Evolutionary conservation across 2,797 vertebrate species (phyloP).

Genomic region (Diplodus sargus): DNA sequence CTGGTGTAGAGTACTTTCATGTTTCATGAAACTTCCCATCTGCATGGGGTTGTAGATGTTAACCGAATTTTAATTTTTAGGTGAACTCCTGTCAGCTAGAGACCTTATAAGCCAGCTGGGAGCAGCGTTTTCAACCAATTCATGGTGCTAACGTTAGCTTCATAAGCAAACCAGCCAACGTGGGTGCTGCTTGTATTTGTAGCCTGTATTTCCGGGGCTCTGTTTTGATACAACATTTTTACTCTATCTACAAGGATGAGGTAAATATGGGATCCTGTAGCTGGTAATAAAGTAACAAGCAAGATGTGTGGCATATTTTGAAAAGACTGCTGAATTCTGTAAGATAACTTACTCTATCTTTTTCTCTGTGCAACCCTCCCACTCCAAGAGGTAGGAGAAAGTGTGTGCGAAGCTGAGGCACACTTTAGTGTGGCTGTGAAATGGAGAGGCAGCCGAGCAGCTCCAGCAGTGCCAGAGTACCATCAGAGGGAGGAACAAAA

Average conservation of each 20-base stretch:
- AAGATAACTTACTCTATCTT: slow-evolving; percentile 25
- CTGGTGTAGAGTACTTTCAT: too few relatives aligned
- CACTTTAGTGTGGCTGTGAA: slow-evolving; percentile 65
- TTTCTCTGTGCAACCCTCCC: slow-evolving; percentile 11
- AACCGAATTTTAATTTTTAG: too few relatives aligned
- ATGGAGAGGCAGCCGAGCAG: slow-evolving; percentile 81
- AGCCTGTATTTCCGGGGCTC: not conserved
- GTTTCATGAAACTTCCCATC: too few relatives aligned
- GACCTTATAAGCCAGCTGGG: too few relatives aligned
- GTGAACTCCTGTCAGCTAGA: too few relatives aligned
- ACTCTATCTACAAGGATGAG: not conserved
- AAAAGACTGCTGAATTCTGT: slow-evolving; percentile 72
- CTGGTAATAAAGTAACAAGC: slow-evolving; percentile 4
- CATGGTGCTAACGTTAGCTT: not conserved
- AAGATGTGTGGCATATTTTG: slow-evolving; percentile 24
- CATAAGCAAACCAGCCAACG: not conserved
- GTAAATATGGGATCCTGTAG: slow-evolving; percentile 2
- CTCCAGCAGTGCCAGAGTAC: slow-evolving; percentile 85
- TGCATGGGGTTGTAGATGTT: too few relatives aligned
- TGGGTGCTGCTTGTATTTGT: not conserved
- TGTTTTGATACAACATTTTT: not conserved
- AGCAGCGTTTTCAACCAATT: not conserved
- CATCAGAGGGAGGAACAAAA: slow-evolving; percentile 87
- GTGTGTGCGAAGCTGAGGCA: slow-evolving; percentile 86
- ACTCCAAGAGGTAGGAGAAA: slow-evolving; percentile 82